Evolutionary conservation across 2,888 invertebrate species (phyloP).

Genomic region (Nineta flava): DNA sequence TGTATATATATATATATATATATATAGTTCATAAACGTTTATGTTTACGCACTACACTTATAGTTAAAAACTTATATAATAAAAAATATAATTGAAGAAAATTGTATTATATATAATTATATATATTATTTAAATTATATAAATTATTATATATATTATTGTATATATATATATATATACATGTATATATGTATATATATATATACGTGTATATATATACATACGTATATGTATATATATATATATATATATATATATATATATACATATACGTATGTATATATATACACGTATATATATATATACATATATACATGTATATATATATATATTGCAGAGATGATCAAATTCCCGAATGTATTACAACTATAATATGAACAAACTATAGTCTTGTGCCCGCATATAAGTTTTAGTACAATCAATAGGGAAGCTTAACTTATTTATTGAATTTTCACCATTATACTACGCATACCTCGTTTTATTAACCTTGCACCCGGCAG

Average conservation of each 20-base stretch:
- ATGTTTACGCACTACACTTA: background rate
- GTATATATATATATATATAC: background rate
- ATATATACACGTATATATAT: background rate
- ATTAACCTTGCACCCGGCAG: too few relatives aligned
- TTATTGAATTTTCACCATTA: too few relatives aligned
- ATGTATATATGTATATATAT: background rate
- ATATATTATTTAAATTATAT: constrained; percentile 11
- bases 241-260: background rate
- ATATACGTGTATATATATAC: background rate
- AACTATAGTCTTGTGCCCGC: too few relatives aligned
- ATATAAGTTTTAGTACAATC: too few relatives aligned
- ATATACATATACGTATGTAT: background rate
- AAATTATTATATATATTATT: constrained; percentile 9
- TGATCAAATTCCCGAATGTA: too few relatives aligned
- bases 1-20: background rate
- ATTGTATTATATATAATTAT: constrained; percentile 4
- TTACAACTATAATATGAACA: too few relatives aligned
- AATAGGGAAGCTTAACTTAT: too few relatives aligned
- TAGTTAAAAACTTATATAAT: background rate
- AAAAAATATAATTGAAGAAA: background rate
- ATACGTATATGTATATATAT: background rate
- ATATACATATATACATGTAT: background rate
- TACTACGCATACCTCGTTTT: too few relatives aligned
- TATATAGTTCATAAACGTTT: background rate
- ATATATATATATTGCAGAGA: background rate